Evolutionary conservation across 2,888 invertebrate genomes (phyloP).

Genomic region (Ormyrus thymus): DNA sequence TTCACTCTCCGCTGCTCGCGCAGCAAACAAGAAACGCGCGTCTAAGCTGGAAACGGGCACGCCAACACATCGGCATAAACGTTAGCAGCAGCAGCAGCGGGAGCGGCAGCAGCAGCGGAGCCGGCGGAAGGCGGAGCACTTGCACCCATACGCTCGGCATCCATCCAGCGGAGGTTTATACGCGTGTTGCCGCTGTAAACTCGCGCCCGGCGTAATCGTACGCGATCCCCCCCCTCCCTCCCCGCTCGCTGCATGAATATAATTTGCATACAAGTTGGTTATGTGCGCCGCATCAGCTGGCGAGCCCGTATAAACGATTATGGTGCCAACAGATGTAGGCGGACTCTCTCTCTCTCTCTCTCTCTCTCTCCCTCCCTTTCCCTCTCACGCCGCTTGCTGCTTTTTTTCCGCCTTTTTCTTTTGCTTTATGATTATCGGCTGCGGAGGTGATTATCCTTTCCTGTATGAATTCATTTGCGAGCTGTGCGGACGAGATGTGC

Average conservation of each 20-base stretch:
- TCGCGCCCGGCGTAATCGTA: constrained; percentile 64
- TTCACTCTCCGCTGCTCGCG: too few relatives aligned
- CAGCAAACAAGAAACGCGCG: too few relatives aligned
- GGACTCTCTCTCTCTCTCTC: constrained; percentile 56
- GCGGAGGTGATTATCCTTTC: constrained; percentile 6
- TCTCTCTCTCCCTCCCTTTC: background rate
- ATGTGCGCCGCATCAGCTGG: constrained; percentile 71
- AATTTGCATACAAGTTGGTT: constrained; percentile 75
- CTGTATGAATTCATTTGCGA: too few relatives aligned
- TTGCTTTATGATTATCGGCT: too few relatives aligned
- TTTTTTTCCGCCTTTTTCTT: too few relatives aligned
- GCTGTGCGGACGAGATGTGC: too few relatives aligned
- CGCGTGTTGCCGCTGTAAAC: constrained; percentile 74
- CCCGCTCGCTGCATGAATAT: constrained; percentile 72
- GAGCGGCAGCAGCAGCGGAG: background rate
- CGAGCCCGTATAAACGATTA: constrained; percentile 74
- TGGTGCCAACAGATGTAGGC: constrained; percentile 75
- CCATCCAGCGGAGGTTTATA: constrained; percentile 70
- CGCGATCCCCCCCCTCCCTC: constrained; percentile 15
- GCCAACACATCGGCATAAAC: constrained; percentile 23
- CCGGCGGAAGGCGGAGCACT: background rate
- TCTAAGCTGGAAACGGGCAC: background rate
- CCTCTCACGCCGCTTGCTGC: too few relatives aligned
- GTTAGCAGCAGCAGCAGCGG: constrained; percentile 10
- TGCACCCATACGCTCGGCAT: constrained; percentile 63